Base-by-base conservation (phyloP, 1,140 invertebrate species). In the Parasteatoda tepidariorum region DNA sequence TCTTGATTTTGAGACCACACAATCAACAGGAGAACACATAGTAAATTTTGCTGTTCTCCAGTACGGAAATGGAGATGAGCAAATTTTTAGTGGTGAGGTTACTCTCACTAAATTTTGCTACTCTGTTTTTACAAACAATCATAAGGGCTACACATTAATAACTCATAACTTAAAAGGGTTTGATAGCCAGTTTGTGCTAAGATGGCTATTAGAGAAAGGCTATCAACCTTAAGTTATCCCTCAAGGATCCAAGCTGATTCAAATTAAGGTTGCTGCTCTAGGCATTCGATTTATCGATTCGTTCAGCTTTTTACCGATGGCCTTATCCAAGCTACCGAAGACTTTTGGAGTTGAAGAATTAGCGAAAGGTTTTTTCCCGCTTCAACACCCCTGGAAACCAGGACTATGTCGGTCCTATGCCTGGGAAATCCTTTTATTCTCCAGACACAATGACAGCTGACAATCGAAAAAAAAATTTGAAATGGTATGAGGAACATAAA, bases 351-450 rank as follows among this genome's bases (percentile, higher is more conserved):
- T 81, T 2, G 41, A 18, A 24, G 74, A 84, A 59, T 34, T 81
- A 54, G 31, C 18, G 28, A 67, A 85, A 61, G 73, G 73, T 15
- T 81, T 68, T 64, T 85, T 85, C 55, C 73, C 73, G n/a, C 74
- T 85, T 85, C 41, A 85, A 85, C 13, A 59, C 13, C 7, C n/a
- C 1, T 34, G 83, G 57, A 30, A 84, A 85, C 26, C 54, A 74
- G 48, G 74, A 73, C 33, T 59, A 33, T 9, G 0, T n/a, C 6
- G 13, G 54, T 0, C 22, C 0, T 0, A 0, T 33, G 2, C 26
- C 28, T 59, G 2, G 5, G 0, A 24, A 41, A 4, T 15, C 5
- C 9, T 55, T 59, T 34, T 74, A 33, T 34, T 30, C 3, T 0
- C 70, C 48, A 9, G 24, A 30, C 1, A 31, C 24, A n/a, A 74